A percentile compares a stretch with the other conserved stretches of the same genome.
Evolutionary conservation across 2,113 vertebrate genomes (phyloP).

Genomic region (Hepsetus odoe): DNA sequence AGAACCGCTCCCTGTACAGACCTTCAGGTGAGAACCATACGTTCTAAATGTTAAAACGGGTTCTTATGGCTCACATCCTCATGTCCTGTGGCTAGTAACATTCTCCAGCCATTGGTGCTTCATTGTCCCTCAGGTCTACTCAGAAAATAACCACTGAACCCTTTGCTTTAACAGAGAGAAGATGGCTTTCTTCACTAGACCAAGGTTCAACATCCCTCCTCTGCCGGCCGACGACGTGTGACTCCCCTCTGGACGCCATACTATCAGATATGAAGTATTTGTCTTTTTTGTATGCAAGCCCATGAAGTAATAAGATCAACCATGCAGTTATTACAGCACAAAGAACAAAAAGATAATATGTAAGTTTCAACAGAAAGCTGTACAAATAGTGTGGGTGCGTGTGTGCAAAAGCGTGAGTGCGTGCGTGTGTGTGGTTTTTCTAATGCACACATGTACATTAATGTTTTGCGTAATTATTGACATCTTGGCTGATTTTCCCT

Average conservation of each 20-base stretch:
- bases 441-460: constrained; percentile 75
- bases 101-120: not conserved
- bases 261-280: constrained; percentile 89
- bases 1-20: constrained; percentile 94
- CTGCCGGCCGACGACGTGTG: constrained; percentile 96
- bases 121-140: not conserved
- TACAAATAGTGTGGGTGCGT: constrained; percentile 60
- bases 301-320: constrained; percentile 88
- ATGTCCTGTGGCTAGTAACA: not conserved
- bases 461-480: constrained; percentile 85
- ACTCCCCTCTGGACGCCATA: constrained; percentile 72
- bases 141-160: not conserved
- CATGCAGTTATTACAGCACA: constrained; percentile 72
- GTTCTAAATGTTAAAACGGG: too few species aligned
- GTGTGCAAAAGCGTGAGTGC: constrained; percentile 42
- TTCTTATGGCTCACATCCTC: too few species aligned
- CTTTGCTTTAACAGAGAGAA: constrained; percentile 85
- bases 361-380: constrained; percentile 77
- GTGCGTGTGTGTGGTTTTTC: constrained; percentile 54
- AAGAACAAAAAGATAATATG: constrained; percentile 79
- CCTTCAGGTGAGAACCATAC: constrained; percentile 83
- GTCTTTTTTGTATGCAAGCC: constrained; percentile 79
- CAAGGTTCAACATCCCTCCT: constrained; percentile 96
- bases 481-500: constrained; percentile 82
- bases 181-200: constrained; percentile 98